A percentile compares a stretch with the other conserved stretches of the same genome.
phyloP scores from a whole-genome alignment of 2,797 vertebrate genomes.

The Acanthurus lineatus region DNA sequence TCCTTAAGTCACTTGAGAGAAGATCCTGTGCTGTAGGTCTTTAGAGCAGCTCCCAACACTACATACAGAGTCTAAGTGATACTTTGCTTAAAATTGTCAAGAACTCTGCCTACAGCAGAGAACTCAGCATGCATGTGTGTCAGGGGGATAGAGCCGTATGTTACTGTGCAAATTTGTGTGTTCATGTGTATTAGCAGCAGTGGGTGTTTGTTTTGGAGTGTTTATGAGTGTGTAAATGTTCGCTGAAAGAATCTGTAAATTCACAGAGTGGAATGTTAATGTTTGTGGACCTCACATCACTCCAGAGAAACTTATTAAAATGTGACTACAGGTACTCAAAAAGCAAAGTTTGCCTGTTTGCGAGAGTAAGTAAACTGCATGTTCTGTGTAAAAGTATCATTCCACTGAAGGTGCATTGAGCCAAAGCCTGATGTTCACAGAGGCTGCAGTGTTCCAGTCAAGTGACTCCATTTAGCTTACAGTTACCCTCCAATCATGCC shows the following conservation, averaged over 20 bases:
- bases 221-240: slow-evolving; percentile 63
- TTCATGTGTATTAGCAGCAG: slow-evolving; percentile 42
- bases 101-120: slow-evolving; percentile 16
- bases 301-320: slow-evolving; percentile 51
- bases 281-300: slow-evolving; percentile 30
- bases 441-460: slow-evolving; percentile 81
- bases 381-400: slow-evolving; percentile 18
- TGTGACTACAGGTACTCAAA: slow-evolving; percentile 16
- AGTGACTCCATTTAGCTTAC: slow-evolving; percentile 80
- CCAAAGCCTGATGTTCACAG: slow-evolving; percentile 69
- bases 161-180: slow-evolving; percentile 41
- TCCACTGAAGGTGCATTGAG: slow-evolving; percentile 25
- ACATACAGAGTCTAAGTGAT: slow-evolving; percentile 49
- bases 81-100: slow-evolving; percentile 32
- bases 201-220: slow-evolving; percentile 55
- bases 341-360: slow-evolving; percentile 4
- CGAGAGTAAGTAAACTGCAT: slow-evolving; percentile 29
- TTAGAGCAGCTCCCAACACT: slow-evolving; percentile 42
- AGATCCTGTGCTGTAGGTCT: slow-evolving; percentile 50
- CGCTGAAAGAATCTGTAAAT: slow-evolving; percentile 53
- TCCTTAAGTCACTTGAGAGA: slow-evolving; percentile 26
- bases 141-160: background rate
- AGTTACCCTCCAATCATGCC: slow-evolving; percentile 73
- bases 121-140: slow-evolving; percentile 8
- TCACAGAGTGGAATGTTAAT: slow-evolving; percentile 45